phyloP scores from a whole-genome alignment of 2,888 invertebrate species.

The Ormyrus labotus region DNA sequence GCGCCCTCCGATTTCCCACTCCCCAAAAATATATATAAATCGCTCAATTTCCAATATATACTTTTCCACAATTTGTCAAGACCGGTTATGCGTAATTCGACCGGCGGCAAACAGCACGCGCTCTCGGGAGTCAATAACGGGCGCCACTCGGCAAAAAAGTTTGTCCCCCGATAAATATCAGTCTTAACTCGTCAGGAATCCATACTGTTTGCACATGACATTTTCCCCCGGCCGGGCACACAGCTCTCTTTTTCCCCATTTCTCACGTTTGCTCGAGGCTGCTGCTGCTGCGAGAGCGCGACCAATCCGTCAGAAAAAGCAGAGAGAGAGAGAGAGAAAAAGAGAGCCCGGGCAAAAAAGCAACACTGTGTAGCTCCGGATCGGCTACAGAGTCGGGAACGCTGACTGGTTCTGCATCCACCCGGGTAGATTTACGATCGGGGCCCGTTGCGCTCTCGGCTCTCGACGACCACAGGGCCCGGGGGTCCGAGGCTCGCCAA shows the following conservation, averaged over 20 bases:
- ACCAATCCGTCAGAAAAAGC: slow-evolving; percentile 43
- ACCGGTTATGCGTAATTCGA: slow-evolving; percentile 13
- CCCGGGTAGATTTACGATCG: slow-evolving; percentile 70
- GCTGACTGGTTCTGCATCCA: slow-evolving; percentile 49
- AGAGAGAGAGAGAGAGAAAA: background rate
- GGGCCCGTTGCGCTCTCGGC: slow-evolving; percentile 16
- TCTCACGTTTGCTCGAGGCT: slow-evolving; percentile 28
- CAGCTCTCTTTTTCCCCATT: slow-evolving; percentile 16
- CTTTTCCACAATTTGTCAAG: slow-evolving; percentile 43
- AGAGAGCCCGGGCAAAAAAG: background rate
- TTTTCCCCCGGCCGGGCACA: background rate
- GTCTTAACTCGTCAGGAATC: slow-evolving; percentile 1
- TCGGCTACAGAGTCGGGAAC: slow-evolving; percentile 34
- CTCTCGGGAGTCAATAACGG: background rate
- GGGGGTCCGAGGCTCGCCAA: slow-evolving; percentile 65
- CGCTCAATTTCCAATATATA: slow-evolving; percentile 5
- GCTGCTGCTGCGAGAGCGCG: slow-evolving; percentile 2
- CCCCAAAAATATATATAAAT: slow-evolving; percentile 15
- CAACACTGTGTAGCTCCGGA: no score
- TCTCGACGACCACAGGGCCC: slow-evolving; percentile 59
- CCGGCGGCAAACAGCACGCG: background rate
- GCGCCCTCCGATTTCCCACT: background rate
- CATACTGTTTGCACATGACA: slow-evolving; percentile 9
- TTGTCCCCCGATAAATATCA: slow-evolving; percentile 30
- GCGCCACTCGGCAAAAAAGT: background rate